phyloP scores from a whole-genome alignment of 2,113 vertebrate genomes.

The Emberiza fucata region DNA sequence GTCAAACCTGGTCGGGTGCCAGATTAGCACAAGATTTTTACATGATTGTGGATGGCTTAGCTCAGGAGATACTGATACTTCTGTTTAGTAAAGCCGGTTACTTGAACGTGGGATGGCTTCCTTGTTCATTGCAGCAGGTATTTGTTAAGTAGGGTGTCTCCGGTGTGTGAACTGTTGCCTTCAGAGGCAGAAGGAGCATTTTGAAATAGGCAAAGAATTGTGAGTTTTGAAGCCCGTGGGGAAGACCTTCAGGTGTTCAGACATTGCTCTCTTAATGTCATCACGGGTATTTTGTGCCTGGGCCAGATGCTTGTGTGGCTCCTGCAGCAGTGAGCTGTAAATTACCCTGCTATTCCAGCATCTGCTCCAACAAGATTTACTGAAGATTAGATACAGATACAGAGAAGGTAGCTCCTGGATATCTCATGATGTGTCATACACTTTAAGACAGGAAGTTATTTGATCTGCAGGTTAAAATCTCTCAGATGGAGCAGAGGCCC shows the following conservation, averaged over 20 bases:
- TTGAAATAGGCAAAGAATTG: neutral
- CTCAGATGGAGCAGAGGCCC: neutral
- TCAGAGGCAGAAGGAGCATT: neutral
- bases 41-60: neutral
- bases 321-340: neutral
- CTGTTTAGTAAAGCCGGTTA: neutral
- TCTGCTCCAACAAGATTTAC: neutral
- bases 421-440: neutral
- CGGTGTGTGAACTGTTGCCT: neutral
- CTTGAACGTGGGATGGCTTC: neutral
- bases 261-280: neutral
- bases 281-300: neutral
- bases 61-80: neutral
- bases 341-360: neutral
- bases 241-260: neutral
- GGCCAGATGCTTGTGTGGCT: neutral
- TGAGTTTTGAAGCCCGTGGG: accelerated
- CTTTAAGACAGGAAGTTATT: neutral
- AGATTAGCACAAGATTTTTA: neutral
- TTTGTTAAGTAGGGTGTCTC: neutral
- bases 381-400: neutral
- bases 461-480: neutral
- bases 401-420: neutral
- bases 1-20: neutral
- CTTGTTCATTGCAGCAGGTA: neutral